Percentiles rank a stretch among this genome's conserved stretches.
phyloP scores from a whole-genome alignment of 2,888 invertebrate species.

The Ophioninae sp. region DNA sequence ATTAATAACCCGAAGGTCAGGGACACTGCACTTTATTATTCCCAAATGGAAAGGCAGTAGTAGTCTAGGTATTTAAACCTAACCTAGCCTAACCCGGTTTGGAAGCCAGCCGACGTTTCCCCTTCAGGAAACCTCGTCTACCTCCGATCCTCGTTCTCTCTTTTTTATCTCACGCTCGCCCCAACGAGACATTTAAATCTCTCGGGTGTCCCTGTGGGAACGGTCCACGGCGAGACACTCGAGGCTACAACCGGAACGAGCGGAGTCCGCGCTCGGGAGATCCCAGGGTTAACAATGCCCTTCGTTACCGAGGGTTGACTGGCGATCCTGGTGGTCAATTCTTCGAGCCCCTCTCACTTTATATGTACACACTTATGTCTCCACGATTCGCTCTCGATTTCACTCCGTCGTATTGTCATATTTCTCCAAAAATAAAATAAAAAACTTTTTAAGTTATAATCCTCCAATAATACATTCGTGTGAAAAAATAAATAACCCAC shows the following conservation, averaged over 20 bases:
- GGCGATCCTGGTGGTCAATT: constrained; percentile 22
- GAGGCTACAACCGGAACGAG: constrained; percentile 24
- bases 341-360: constrained; percentile 6
- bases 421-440: neutral
- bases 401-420: neutral
- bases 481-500: neutral
- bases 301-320: constrained; percentile 31
- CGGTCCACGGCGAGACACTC: constrained; percentile 65
- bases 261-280: constrained; percentile 50
- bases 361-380: neutral
- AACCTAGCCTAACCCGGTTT: constrained; percentile 38
- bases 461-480: neutral
- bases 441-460: neutral
- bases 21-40: neutral
- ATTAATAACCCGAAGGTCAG: neutral
- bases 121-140: neutral
- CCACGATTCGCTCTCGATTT: neutral
- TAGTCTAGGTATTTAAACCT: constrained; percentile 32
- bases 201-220: constrained; percentile 72
- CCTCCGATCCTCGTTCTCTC: constrained; percentile 41
- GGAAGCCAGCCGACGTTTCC: constrained; percentile 8
- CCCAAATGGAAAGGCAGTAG: neutral
- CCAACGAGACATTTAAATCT: constrained; percentile 71
- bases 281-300: constrained; percentile 64
- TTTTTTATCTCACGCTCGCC: constrained; percentile 30